phyloP scores from a whole-genome alignment of 2,113 vertebrate species.

The Hirundichthys speculiger region DNA sequence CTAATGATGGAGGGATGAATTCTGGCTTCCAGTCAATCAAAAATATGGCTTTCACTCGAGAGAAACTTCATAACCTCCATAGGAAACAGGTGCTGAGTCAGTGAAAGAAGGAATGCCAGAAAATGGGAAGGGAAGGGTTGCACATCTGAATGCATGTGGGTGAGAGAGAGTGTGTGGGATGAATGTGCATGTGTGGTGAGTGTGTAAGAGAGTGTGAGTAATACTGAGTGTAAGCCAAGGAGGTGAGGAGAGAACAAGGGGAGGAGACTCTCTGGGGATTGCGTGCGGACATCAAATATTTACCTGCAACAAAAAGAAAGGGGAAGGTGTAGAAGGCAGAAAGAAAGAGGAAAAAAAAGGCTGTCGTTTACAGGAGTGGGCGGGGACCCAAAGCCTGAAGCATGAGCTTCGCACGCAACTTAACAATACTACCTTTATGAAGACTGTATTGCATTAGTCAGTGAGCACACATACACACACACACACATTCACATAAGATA shows the following conservation, averaged over 20 bases:
- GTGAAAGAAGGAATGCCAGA: constrained; percentile 72
- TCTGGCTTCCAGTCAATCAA: constrained; percentile 17
- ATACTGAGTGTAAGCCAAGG: constrained; percentile 63
- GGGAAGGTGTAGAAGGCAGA: constrained; percentile 79
- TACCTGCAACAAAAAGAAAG: constrained; percentile 84
- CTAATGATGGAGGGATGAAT: background rate
- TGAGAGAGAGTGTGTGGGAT: constrained; percentile 27
- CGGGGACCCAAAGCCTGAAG: constrained; percentile 78
- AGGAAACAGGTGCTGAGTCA: constrained; percentile 82
- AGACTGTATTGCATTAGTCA: constrained; percentile 77
- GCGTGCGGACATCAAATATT: constrained; percentile 79
- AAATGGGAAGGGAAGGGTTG: constrained; percentile 72
- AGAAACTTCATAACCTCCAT: constrained; percentile 31
- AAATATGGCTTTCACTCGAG: constrained; percentile 5
- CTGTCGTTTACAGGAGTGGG: constrained; percentile 87
- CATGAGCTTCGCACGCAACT: constrained; percentile 90
- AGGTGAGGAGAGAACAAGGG: constrained; percentile 69
- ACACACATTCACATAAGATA: constrained; percentile 48
- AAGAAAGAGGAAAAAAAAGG: constrained; percentile 74
- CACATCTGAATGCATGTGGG: constrained; percentile 50
- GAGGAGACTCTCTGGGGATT: constrained; percentile 80
- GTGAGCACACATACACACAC: constrained; percentile 61
- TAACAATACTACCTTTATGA: constrained; percentile 94
- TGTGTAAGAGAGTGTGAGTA: constrained; percentile 65
- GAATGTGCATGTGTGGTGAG: too few relatives aligned